Evolutionary conservation across 2,113 vertebrate species (phyloP), one percentile per base, ranked within the genome.

Genomic region (Nothocercus julius): DNA sequence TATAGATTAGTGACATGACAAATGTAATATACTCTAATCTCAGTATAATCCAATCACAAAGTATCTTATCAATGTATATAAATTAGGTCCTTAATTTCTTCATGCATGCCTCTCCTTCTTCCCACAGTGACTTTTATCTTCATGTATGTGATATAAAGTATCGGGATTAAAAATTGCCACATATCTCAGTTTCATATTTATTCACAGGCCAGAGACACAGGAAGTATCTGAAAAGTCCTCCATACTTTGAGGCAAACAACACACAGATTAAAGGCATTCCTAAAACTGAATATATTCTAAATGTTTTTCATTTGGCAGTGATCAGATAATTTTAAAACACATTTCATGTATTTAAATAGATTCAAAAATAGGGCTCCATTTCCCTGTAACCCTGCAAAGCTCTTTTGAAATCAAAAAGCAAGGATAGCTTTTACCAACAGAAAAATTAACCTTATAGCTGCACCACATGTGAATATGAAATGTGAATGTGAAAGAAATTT

Each of bases 71-170:
- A 11, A 49, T 49, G 21, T 49, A 49, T 24, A 49, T 49, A 21
- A 49, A 49, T 49, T 54, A 44, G 72, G 19, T 64, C 53, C 47
- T 91, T 34, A 66, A 44, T 13, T 58, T 82, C 42, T 51, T 45
- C 76, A 80, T n/a, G 47, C 42, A 61, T 11, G 16, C 42, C 79
- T 28, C 36, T 22, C 68, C 6, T 70, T 53, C 24, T 70, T 68
- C 32, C 62, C 79, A 30, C 2, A 70, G 81, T 61, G 42, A 79
- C 11, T 66, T 58, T 34, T 25, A 47, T 56, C n/a, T 30, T 90
- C 73, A 82, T 79, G 87, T 87, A 81, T 83, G n/a, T 66, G 68
- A 90, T 82, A 82, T 85, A 82, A 96, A 86, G 47, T 82, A 97
- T 93, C 70, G 74, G 28, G 40, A 82, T 94, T 82, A 87, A 3